phyloP scores from a whole-genome alignment of 2,888 invertebrate genomes.

The Lagria hirta region DNA sequence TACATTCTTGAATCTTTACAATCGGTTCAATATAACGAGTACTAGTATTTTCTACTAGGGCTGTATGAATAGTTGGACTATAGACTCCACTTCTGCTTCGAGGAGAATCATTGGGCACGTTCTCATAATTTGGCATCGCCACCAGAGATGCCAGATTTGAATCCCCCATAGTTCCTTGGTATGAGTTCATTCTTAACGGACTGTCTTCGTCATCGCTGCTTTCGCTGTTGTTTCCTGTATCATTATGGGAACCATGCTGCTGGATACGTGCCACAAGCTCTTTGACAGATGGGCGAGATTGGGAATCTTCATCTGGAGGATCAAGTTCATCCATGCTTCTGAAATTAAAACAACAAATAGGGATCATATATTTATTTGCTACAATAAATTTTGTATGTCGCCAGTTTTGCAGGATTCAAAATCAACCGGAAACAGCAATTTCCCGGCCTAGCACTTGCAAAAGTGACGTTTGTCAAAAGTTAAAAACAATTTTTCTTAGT shows the following conservation, averaged over 20 bases:
- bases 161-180: slow-evolving; percentile 61
- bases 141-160: slow-evolving; percentile 52
- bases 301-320: slow-evolving; percentile 40
- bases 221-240: slow-evolving; percentile 49
- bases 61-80: slow-evolving; percentile 52
- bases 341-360: no score
- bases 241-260: slow-evolving; percentile 39
- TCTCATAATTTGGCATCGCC: slow-evolving; percentile 61
- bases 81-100: slow-evolving; percentile 57
- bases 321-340: slow-evolving; percentile 54
- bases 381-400: no score
- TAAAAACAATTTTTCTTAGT: no score
- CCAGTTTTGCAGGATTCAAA: no score
- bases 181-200: slow-evolving; percentile 45
- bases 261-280: slow-evolving; percentile 66
- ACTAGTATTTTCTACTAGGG: slow-evolving; percentile 43
- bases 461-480: no score
- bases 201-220: slow-evolving; percentile 53
- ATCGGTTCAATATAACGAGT: slow-evolving; percentile 48
- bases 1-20: slow-evolving; percentile 46
- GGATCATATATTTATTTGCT: neutral
- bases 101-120: slow-evolving; percentile 48
- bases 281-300: slow-evolving; percentile 61
- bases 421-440: no score
- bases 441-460: no score